Evolutionary conservation across 1,140 invertebrate genomes (phyloP).

Genomic region (Brachionus rubens): DNA sequence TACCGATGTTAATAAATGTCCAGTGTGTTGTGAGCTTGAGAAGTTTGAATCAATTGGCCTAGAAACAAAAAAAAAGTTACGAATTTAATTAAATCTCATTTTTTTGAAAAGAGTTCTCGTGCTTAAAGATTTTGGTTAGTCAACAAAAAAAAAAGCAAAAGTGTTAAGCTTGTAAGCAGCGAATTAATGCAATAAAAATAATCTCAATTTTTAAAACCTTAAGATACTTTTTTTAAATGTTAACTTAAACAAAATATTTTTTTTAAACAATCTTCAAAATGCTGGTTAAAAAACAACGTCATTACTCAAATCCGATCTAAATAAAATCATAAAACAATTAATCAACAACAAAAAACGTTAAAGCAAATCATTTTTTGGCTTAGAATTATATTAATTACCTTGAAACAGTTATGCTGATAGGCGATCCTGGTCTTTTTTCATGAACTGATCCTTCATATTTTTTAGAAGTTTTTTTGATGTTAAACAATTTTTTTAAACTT

Average conservation of each 20-base stretch:
- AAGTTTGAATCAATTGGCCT: slow-evolving; percentile 19
- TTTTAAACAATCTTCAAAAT: too few species aligned
- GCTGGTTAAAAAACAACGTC: slow-evolving; percentile 30
- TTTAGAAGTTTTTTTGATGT: slow-evolving; percentile 1
- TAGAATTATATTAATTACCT: slow-evolving; percentile 2
- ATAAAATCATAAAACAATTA: not conserved
- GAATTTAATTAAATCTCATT: not conserved
- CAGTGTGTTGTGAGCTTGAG: not conserved
- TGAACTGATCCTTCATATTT: slow-evolving; percentile 40
- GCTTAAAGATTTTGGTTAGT: too few species aligned
- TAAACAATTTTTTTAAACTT: slow-evolving; percentile 35
- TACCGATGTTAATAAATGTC: slow-evolving; percentile 4
- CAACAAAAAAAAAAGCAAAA: too few species aligned
- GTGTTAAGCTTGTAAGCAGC: too few species aligned
- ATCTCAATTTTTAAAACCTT: too few species aligned
- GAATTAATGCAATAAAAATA: too few species aligned
- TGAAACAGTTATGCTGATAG: slow-evolving; percentile 33
- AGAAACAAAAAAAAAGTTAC: not conserved
- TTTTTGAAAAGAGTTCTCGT: too few species aligned
- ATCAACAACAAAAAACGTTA: not conserved
- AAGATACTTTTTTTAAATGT: too few species aligned
- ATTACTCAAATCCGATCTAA: slow-evolving; percentile 32
- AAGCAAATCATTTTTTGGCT: not conserved
- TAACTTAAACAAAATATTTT: too few species aligned
- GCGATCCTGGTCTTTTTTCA: slow-evolving; percentile 28